Conservation (phyloP, 1,140 invertebrate species). For the Cephus cinctus region DNA sequence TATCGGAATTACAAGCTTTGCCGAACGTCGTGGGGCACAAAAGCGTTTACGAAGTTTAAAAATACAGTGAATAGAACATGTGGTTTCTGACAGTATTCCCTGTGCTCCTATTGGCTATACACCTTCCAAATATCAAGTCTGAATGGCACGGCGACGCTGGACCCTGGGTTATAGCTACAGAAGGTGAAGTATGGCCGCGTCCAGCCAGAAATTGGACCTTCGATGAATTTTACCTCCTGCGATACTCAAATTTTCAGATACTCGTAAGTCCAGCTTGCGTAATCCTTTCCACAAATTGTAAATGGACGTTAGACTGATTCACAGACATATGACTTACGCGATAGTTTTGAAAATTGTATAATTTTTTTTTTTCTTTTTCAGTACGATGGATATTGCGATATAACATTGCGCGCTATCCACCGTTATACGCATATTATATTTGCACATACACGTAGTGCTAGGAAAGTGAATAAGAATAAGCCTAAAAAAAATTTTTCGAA, state of each 20-base stretch:
- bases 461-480: no score
- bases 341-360: not conserved
- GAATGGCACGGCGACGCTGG: constrained; percentile 33
- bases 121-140: no score
- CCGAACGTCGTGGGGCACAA: no score
- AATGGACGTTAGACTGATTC: not conserved
- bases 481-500: no score
- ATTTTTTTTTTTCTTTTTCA: not conserved
- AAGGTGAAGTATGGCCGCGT: constrained; percentile 52
- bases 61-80: no score
- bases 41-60: no score
- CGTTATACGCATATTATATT: no score
- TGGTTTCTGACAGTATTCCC: no score
- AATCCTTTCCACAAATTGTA: not conserved
- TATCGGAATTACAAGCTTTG: no score
- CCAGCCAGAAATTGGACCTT: constrained; percentile 25
- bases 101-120: no score
- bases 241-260: constrained; percentile 21
- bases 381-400: not conserved
- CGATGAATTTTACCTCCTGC: constrained; percentile 28
- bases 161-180: constrained; percentile 41
- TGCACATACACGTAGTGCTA: no score
- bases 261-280: not conserved
- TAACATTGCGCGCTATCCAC: not conserved
- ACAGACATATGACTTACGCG: not conserved